Evolutionary conservation across 92 coral and sea anemone genomes (phyloP), one percentile per base, ranked within the genome.

Genomic region (Zoanthus gigantus): DNA sequence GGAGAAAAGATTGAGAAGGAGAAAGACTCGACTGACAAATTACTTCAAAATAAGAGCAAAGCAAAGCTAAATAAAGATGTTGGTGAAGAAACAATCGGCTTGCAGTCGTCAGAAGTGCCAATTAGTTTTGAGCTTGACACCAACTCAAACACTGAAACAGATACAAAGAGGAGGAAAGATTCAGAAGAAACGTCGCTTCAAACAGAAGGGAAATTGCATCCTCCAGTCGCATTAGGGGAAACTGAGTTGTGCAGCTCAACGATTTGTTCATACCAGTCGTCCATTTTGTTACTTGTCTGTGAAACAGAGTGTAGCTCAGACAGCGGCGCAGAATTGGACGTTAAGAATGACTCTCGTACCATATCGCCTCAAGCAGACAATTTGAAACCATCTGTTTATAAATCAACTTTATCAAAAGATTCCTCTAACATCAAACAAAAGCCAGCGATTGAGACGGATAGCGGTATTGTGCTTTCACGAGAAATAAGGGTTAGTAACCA

Each of bases 271-370:
- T 46, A 77, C 44, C 82, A 77, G 46, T 77, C 82, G 5, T 77
- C 82, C 9, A 53, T 77, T 28, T 16, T 77, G 82, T 23, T 77
- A 44, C 82, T 77, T 10, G 29, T 44, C n/a, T 77, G 82, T 77
- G 66, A 77, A 54, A 77, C 82, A 77, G 82, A 77, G 1, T 23
- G n/a, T 37, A 77, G 82, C 67, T 77, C 82, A 30, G 82, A 77
- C 16, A 77, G 82, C n/a, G 82, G 12, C 23, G 82, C 67, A 77
- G 82, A 77, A 53, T 23, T 9, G 1, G 45, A 77, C 17, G 53
- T 52, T 18, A 32, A 10, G 11, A 54, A 29, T 4, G 45, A 30
- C 46, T 18, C 23, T 1, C 13, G 2, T 13, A 6, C 66, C 45
- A 77, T 23, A 77, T 3, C 30, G 4, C 30, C 23, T 73, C 54